Evolutionary conservation across 2,797 vertebrate genomes (phyloP).

Genomic region (Vireo griseus): DNA sequence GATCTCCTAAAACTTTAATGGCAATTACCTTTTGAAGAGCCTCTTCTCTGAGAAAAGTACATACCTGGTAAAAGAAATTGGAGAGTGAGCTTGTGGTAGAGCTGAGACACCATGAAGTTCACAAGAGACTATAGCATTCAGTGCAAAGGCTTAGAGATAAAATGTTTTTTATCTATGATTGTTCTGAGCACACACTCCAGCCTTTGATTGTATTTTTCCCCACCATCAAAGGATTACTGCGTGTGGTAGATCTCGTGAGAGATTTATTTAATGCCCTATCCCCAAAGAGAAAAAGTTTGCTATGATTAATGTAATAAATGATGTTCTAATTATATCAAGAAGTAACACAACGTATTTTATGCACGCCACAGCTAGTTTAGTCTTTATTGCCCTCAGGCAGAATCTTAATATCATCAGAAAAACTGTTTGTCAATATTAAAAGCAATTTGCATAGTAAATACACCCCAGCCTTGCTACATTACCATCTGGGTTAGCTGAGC

Average conservation of each 20-base stretch:
- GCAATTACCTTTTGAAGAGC: not conserved
- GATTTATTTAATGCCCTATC: not conserved
- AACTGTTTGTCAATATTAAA: constrained; percentile 65
- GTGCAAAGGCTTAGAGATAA: not conserved
- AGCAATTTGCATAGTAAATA: constrained; percentile 55
- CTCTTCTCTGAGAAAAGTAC: not conserved
- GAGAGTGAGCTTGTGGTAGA: not conserved
- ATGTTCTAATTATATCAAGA: constrained; percentile 37
- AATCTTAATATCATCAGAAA: constrained; percentile 56
- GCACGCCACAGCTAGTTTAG: constrained; percentile 33
- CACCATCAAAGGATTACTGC: not conserved
- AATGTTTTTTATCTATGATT: too few species aligned
- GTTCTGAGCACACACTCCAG: not conserved
- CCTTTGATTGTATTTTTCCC: constrained; percentile 1
- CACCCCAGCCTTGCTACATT: constrained; percentile 17
- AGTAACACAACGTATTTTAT: constrained; percentile 1
- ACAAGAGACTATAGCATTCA: not conserved
- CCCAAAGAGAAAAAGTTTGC: constrained; percentile 7
- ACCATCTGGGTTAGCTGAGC: constrained; percentile 20
- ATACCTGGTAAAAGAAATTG: not conserved
- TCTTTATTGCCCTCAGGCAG: constrained; percentile 55
- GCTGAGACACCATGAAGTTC: not conserved
- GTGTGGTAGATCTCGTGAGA: not conserved
- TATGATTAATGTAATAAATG: constrained; percentile 34
- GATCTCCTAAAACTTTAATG: not conserved